phyloP scores from a whole-genome alignment of 2,113 vertebrate genomes.

The Nicator chloris region DNA sequence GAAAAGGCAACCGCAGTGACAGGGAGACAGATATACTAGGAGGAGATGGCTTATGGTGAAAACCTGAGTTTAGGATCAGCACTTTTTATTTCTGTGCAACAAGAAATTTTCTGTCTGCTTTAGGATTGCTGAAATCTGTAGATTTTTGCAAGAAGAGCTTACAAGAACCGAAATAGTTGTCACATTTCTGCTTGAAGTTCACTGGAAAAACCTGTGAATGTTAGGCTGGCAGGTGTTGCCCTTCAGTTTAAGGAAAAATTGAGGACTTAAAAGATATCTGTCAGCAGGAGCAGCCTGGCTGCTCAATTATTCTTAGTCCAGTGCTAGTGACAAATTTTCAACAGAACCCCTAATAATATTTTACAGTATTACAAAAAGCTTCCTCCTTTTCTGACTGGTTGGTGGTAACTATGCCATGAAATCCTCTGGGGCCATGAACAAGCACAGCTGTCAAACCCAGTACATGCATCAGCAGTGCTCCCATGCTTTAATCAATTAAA shows the following conservation, averaged over 20 bases:
- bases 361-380: neutral
- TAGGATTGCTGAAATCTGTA: neutral
- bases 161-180: neutral
- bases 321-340: neutral
- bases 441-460: neutral
- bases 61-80: neutral
- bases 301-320: neutral
- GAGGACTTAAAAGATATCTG: neutral
- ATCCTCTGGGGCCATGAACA: neutral
- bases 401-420: neutral
- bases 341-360: neutral
- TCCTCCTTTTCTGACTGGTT: neutral
- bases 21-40: neutral
- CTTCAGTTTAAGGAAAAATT: neutral
- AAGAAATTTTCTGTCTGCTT: neutral
- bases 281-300: neutral
- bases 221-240: neutral
- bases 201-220: neutral
- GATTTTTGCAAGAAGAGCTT: neutral
- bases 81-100: neutral
- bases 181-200: neutral
- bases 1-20: neutral
- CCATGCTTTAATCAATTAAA: neutral
- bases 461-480: neutral
- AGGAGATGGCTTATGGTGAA: neutral